Evolutionary conservation across 1,140 invertebrate genomes (phyloP).

Genomic region (Macrotrachela quadricornifera): DNA sequence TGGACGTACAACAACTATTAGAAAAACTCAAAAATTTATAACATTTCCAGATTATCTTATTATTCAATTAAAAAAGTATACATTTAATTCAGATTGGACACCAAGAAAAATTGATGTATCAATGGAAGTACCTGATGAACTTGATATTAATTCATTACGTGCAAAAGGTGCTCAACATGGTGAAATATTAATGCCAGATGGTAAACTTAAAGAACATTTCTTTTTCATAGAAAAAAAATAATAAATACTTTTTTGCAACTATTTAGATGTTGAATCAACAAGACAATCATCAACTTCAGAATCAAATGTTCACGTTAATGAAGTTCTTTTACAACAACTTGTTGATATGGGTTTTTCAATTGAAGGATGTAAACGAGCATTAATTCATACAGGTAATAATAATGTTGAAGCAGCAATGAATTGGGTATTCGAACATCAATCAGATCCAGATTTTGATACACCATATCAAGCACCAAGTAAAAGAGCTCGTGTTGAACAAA

Average conservation of each 20-base stretch:
- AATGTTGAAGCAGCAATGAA: constrained; percentile 57
- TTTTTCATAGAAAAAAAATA: too few relatives aligned
- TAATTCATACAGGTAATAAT: constrained; percentile 45
- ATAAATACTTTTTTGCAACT: too few relatives aligned
- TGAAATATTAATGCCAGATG: constrained; percentile 42
- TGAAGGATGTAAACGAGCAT: constrained; percentile 64
- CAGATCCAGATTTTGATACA: constrained; percentile 53
- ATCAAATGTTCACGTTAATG: constrained; percentile 29
- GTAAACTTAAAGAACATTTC: too few relatives aligned
- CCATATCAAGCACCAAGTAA: too few relatives aligned
- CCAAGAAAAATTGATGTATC: constrained; percentile 79
- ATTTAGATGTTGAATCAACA: constrained; percentile 45
- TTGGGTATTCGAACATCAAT: constrained; percentile 89
- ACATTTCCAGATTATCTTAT: constrained; percentile 80
- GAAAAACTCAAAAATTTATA: constrained; percentile 52
- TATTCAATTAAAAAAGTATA: constrained; percentile 81
- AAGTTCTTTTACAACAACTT: constrained; percentile 34
- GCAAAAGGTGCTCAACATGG: constrained; percentile 51
- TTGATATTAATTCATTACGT: constrained; percentile 53
- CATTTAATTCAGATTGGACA: constrained; percentile 65
- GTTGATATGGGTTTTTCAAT: constrained; percentile 65
- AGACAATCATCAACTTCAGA: not conserved
- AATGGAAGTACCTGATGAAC: constrained; percentile 59
- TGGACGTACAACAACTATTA: constrained; percentile 3
- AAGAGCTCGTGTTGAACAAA: too few relatives aligned